Conservation (phyloP, 2,888 invertebrate genomes). For the Limulus polyphemus region DNA sequence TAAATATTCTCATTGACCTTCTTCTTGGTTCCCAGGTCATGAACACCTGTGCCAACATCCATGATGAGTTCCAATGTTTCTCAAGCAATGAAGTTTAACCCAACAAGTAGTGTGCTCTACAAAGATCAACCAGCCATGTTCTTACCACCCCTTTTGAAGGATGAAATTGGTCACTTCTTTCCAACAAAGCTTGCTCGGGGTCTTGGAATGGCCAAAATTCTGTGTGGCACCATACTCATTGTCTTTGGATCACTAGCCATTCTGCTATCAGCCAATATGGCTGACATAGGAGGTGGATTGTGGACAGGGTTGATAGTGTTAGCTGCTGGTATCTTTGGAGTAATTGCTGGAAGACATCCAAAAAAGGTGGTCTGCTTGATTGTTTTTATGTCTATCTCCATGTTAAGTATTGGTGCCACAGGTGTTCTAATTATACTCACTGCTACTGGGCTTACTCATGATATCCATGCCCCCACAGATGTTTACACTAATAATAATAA, state of each 20-base stretch:
- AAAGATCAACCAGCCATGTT: too few relatives aligned
- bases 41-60: too few relatives aligned
- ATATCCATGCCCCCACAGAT: constrained; percentile 34
- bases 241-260: constrained; percentile 16
- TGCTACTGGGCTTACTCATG: constrained; percentile 33
- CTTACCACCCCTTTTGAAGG: too few relatives aligned
- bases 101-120: too few relatives aligned
- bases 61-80: too few relatives aligned
- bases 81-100: too few relatives aligned
- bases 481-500: constrained; percentile 38
- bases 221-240: constrained; percentile 11
- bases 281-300: constrained; percentile 15
- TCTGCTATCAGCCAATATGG: constrained; percentile 16
- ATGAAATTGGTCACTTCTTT: too few relatives aligned
- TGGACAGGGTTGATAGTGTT: constrained; percentile 15
- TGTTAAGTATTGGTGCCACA: constrained; percentile 33
- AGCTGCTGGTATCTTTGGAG: constrained; percentile 12
- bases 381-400: constrained; percentile 32
- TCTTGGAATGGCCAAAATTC: constrained; percentile 14
- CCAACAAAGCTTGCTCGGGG: constrained; percentile 8
- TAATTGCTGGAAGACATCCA: constrained; percentile 9
- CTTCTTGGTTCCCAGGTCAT: too few relatives aligned
- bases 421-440: constrained; percentile 34
- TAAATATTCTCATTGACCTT: too few relatives aligned
- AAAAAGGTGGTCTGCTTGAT: constrained; percentile 7